phyloP scores from a whole-genome alignment of 2,888 invertebrate genomes.

The Thera britannica region DNA sequence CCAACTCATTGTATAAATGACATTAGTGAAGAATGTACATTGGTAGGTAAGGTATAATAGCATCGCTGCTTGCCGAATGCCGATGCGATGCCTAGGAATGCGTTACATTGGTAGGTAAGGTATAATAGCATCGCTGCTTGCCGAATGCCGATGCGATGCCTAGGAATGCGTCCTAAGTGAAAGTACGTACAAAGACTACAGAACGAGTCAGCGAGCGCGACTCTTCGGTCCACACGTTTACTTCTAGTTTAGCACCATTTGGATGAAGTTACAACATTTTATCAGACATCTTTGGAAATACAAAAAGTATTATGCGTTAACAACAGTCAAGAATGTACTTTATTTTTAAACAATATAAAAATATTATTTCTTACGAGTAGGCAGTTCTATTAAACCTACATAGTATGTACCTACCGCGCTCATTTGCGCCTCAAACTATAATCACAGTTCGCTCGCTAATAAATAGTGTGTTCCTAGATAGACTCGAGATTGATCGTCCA shows the following conservation, averaged over 20 bases:
- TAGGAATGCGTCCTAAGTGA: conserved; percentile 23
- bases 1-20: conserved; percentile 27
- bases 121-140: conserved; percentile 4
- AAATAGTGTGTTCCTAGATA: conserved; percentile 70
- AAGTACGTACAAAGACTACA: conserved; percentile 15
- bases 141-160: neutral
- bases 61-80: conserved; percentile 9
- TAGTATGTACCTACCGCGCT: conserved; percentile 37
- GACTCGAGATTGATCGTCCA: conserved; percentile 67
- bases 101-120: conserved; percentile 29
- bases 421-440: conserved; percentile 53
- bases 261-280: conserved; percentile 63
- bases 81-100: neutral
- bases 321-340: conserved; percentile 76
- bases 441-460: conserved; percentile 78
- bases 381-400: conserved; percentile 62
- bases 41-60: conserved; percentile 11
- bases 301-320: conserved; percentile 67
- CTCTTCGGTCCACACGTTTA: conserved; percentile 33
- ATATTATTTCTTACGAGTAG: conserved; percentile 77
- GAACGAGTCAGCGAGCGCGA: conserved; percentile 4
- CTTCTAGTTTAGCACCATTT: conserved; percentile 76
- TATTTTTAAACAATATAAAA: conserved; percentile 81
- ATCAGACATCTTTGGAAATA: conserved; percentile 68
- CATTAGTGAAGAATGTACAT: conserved; percentile 31